Evolutionary conservation across 2,113 vertebrate species (phyloP).

Genomic region (Sceloporus undulatus): DNA sequence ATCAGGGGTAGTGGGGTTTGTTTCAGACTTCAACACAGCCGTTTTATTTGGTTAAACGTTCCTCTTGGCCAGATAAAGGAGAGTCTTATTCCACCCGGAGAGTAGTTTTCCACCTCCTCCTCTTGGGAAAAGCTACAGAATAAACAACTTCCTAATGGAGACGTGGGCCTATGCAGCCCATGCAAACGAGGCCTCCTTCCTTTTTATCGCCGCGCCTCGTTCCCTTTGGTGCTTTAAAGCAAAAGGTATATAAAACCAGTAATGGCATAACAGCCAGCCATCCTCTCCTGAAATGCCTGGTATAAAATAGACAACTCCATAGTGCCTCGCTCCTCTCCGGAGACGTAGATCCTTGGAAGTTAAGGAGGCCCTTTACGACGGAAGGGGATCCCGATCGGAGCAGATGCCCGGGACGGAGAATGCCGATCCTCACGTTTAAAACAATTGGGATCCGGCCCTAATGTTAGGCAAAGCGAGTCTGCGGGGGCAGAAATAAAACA

Average conservation of each 20-base stretch:
- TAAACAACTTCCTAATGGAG: slow-evolving; percentile 24
- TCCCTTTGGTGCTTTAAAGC: slow-evolving; percentile 65
- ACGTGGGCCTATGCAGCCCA: slow-evolving; percentile 41
- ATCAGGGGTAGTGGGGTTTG: neutral
- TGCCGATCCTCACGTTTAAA: neutral
- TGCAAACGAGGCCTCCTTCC: slow-evolving; percentile 57
- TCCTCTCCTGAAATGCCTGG: neutral
- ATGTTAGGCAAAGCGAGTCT: no score
- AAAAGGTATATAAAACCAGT: slow-evolving; percentile 55
- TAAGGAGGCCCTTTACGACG: neutral
- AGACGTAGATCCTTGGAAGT: slow-evolving; percentile 12
- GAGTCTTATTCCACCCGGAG: neutral
- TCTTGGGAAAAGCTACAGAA: slow-evolving; percentile 23
- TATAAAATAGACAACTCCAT: neutral
- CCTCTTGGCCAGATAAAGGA: neutral
- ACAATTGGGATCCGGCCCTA: no score
- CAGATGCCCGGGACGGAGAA: neutral
- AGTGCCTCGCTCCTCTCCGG: neutral
- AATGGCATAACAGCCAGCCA: slow-evolving; percentile 39
- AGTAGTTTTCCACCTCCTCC: neutral
- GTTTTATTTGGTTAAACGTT: neutral
- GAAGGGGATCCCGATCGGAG: neutral
- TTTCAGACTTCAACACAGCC: neutral
- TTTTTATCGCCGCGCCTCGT: slow-evolving; percentile 54
- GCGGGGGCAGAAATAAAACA: no score